Base-by-base conservation (phyloP, 1,140 invertebrate species). In the Antheraea pernyi region DNA sequence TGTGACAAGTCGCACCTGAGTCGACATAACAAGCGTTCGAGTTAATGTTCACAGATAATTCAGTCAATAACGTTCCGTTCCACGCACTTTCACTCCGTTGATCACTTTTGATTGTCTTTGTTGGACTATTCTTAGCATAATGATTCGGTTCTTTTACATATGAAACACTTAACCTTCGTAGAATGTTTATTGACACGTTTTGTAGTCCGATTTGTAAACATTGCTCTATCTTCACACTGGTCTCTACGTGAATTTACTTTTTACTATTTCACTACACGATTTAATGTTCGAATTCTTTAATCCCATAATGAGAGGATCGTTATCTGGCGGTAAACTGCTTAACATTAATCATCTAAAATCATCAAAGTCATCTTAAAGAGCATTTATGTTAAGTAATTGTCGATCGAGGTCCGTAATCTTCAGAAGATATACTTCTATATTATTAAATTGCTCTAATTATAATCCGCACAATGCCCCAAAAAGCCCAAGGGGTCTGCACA, bases 281-380 rank as follows among this genome's bases (percentile, higher is more conserved):
- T 78, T 79, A 58, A 73, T 69, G 58, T 77, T 80, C 9, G 80
- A 81, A 70, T 81, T 84, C 68, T 82, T 77, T 37, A 84, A 65
- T 10, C 80, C 72, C 78, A 81, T 79, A 0, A 81, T 78, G 3
- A 84, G 65, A 7, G 80, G 82, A 39, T 80, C 78, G 67, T 78
- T 81, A 30, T 82, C 75, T 63, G 70, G 19, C 11, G 78, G 60
- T 16, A 85, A 70, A 65, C 80, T 80, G 59, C 77, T 85, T 68
- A 85, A 64, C 68, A 83, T 81, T 11, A 85, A 58, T 4, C n/a
- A n/a, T 81, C 77, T n/a, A 63, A 82, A 79, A 42, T 83, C 78
- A 74, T n/a, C n/a, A n/a, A n/a, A n/a, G n/a, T 85, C 83, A 7
- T 81, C 81, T 11, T 77, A 70, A 13, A 69, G 68, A 18, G 77